Evolutionary conservation across 2,888 invertebrate species (phyloP), one percentile per base, ranked within the genome.

Genomic region (Agrochola litura): DNA sequence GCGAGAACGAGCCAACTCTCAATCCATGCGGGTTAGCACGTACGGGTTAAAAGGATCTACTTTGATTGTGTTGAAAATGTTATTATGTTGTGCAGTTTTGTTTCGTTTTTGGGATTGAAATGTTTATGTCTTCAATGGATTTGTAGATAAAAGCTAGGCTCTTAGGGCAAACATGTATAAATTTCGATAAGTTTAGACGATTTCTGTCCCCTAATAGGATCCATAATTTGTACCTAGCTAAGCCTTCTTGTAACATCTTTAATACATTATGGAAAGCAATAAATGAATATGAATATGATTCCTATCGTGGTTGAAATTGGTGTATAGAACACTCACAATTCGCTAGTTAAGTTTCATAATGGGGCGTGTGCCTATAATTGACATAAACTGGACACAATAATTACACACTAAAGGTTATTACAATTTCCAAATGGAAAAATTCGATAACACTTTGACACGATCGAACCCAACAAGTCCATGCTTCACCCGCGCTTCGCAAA

Each of bases 1-100:
- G 70, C 56, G 52, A 30, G 22, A 46, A 54, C n/a, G 69, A 46
- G 22, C n/a, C 52, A 75, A 46, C 52, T 63, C 70, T 58, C 77
- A 63, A 67, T 63, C 72, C 41, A 49, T 8, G 49, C 37, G 61
- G 25, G 68, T 83, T 77, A 61, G 54, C 83, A 82, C 86, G 77
- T 73, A 25, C 41, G 46, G 56, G 61, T n/a, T 46, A 61, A 72
- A 66, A 56, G n/a, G 54, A 65, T 67, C 22, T 49, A n/a, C 58
- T 71, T 73, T 70, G 65, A 75, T 84, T 66, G 63, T 76, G 64
- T 54, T 49, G 12, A 41, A 68, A 65, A 65, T 66, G 9, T 63
- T 64, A 66, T 60, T 77, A 12, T 61, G 30, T 43, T 60, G n/a
- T n/a, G 43, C 46, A 56, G 16, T 46, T 80, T 77, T 77, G 37